Conservation (phyloP, 2,113 vertebrate species). For the Leptocoma aspasia region DNA sequence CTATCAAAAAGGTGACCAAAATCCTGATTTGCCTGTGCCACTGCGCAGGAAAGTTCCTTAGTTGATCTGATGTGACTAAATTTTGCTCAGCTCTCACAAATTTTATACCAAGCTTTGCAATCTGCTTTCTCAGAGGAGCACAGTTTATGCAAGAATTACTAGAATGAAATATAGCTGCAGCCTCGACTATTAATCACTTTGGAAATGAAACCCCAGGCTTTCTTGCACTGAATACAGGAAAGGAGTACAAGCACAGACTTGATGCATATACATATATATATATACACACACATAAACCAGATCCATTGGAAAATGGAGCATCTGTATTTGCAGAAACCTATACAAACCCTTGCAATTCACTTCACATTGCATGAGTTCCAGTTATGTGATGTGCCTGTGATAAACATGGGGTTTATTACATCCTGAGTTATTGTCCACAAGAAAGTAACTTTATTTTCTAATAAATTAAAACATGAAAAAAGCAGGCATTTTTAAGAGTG, state of each 20-base stretch:
- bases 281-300: not conserved
- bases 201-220: not conserved
- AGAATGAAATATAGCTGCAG: not conserved
- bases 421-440: not conserved
- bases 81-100: not conserved
- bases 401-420: not conserved
- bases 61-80: not conserved
- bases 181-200: not conserved
- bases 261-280: not conserved
- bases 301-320: not conserved
- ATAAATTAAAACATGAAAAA: not conserved
- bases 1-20: not conserved
- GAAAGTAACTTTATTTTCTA: not conserved
- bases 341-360: not conserved
- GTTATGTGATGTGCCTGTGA: not conserved
- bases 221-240: not conserved
- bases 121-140: not conserved
- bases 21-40: not conserved
- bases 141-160: not conserved
- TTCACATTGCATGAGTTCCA: not conserved
- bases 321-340: not conserved
- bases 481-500: not conserved
- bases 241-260: not conserved
- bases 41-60: not conserved
- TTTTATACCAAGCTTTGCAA: not conserved